A percentile compares a stretch with the other conserved stretches of the same genome.
Evolutionary conservation across 2,113 vertebrate species (phyloP).

Genomic region (Regulus satrapa): DNA sequence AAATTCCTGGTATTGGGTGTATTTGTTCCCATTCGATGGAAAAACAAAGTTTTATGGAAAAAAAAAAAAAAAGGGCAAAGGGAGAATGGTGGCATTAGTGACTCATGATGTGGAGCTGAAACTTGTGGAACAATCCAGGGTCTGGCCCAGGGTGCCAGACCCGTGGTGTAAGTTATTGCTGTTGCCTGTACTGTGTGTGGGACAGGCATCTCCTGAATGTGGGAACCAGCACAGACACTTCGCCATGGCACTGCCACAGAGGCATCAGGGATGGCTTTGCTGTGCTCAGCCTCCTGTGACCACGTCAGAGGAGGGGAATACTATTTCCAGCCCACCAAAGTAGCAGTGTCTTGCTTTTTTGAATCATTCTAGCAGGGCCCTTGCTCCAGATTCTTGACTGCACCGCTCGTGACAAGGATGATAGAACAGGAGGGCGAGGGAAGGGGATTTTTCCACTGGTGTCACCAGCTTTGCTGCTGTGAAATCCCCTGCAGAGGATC

Average conservation of each 20-base stretch:
- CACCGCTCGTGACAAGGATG: not conserved
- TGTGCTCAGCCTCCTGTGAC: not conserved
- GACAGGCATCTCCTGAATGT: not conserved
- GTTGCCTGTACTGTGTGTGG: not conserved
- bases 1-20: slow-evolving; percentile 34
- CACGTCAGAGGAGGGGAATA: not conserved
- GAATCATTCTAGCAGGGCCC: not conserved
- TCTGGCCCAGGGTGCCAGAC: not conserved
- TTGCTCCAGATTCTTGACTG: not conserved
- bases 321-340: not conserved
- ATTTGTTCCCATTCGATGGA: slow-evolving; percentile 26
- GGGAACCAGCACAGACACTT: not conserved
- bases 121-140: not conserved
- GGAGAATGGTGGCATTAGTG: not conserved
- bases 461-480: not conserved
- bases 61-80: not conserved
- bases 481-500: not conserved
- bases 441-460: not conserved
- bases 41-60: not conserved
- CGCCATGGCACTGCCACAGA: not conserved
- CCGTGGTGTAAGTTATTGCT: accelerated
- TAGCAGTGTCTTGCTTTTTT: not conserved
- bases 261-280: not conserved
- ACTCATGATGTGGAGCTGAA: not conserved
- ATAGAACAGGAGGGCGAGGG: not conserved